These are phyloP conservation scores for Lasioglossum zephyrum DNA, from an alignment of 2,888 invertebrate species.

Conservation along the genomic window DNA sequence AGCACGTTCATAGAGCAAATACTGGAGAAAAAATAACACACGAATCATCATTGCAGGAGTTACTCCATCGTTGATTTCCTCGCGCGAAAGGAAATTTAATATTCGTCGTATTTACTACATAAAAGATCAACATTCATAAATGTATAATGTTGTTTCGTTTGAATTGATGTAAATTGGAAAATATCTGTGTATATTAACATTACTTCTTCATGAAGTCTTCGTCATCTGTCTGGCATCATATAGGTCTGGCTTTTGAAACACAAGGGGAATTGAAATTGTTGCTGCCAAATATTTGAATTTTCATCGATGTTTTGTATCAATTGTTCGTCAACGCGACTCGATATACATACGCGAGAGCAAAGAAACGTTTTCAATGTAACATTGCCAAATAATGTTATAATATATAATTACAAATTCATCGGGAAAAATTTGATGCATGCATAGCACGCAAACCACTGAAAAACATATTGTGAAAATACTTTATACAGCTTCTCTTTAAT, in stretches of 20 bases:
- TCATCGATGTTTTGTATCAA: neutral
- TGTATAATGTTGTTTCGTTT: neutral
- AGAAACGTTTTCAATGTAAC: neutral
- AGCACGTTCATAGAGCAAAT: neutral
- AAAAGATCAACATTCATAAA: neutral
- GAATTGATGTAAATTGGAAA: neutral
- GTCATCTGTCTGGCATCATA: neutral
- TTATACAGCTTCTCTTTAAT: neutral
- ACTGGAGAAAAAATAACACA: no score
- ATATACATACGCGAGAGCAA: neutral
- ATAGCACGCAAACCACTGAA: neutral
- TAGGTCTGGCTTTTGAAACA: neutral
- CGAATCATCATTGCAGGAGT: no score
- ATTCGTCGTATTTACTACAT: neutral
- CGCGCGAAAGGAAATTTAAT: neutral
- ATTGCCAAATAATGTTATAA: neutral
- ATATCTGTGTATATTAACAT: neutral
- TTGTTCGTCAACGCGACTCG: neutral
- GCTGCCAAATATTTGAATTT: neutral
- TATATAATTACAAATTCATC: neutral
- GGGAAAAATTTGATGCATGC: neutral
- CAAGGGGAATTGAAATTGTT: neutral
- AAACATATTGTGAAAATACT: neutral
- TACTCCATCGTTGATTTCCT: neutral
- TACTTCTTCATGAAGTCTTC: neutral